Conservation (phyloP, 2,888 invertebrate genomes). For the Taenaris catops region DNA sequence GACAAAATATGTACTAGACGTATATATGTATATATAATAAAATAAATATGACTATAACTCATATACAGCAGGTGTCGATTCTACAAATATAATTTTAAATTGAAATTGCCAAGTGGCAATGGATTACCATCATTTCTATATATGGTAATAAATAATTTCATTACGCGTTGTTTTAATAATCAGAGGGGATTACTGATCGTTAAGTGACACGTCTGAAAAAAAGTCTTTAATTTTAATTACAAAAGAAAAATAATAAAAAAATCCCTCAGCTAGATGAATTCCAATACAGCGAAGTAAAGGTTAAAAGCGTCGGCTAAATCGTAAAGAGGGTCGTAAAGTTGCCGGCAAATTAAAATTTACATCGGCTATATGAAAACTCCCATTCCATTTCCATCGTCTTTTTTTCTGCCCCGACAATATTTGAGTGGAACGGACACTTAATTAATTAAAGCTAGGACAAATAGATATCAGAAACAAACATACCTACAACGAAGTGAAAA, state of each 20-base stretch:
- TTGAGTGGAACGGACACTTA: constrained; percentile 69
- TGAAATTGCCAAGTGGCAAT: too few relatives aligned
- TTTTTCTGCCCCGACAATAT: constrained; percentile 53
- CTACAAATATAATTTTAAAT: too few relatives aligned
- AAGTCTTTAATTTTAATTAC: constrained; percentile 5
- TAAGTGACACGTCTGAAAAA: constrained; percentile 4
- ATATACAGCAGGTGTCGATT: too few relatives aligned
- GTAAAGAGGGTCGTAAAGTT: constrained; percentile 75
- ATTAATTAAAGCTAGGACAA: constrained; percentile 68
- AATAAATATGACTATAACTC: too few relatives aligned
- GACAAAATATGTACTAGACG: too few relatives aligned
- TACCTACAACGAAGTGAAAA: neutral
- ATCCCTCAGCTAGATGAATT: constrained; percentile 50
- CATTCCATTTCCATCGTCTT: constrained; percentile 56
- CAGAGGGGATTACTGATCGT: too few relatives aligned
- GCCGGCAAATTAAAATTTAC: constrained; percentile 77
- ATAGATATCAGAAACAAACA: constrained; percentile 25
- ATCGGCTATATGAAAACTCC: constrained; percentile 73
- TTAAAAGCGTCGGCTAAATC: constrained; percentile 70
- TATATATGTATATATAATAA: too few relatives aligned
- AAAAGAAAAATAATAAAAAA: constrained; percentile 20
- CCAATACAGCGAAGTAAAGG: constrained; percentile 62
- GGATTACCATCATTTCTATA: too few relatives aligned
- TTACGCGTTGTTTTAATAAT: too few relatives aligned
- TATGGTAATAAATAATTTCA: neutral